phyloP scores from a whole-genome alignment of 2,797 vertebrate species.

The Dermochelys coriacea region DNA sequence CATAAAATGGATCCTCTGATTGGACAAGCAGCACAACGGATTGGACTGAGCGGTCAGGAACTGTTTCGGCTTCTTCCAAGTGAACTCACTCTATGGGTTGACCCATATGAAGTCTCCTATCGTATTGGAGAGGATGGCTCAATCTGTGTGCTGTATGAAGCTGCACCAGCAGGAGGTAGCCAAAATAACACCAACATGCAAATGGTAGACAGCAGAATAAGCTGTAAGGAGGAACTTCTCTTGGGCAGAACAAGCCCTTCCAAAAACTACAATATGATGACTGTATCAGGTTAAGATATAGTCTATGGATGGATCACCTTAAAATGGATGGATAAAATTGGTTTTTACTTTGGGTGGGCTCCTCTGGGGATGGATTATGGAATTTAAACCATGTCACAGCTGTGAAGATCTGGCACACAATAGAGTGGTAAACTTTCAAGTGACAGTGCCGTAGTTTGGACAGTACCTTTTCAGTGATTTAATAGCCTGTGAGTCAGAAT shows the following conservation, averaged over 20 bases:
- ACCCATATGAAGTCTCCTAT: slow-evolving; percentile 98
- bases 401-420: slow-evolving; percentile 89
- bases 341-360: slow-evolving; percentile 90
- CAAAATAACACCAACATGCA: slow-evolving; percentile 82
- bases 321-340: slow-evolving; percentile 86
- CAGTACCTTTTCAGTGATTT: slow-evolving; percentile 84
- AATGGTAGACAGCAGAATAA: slow-evolving; percentile 97
- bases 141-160: slow-evolving; percentile 97
- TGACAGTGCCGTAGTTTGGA: slow-evolving; percentile 85
- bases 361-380: slow-evolving; percentile 89
- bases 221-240: slow-evolving; percentile 99
- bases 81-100: slow-evolving; percentile 98
- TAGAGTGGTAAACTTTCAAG: slow-evolving; percentile 83
- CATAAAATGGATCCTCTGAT: slow-evolving; percentile 99
- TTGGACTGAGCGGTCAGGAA: slow-evolving; percentile 95
- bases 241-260: slow-evolving; percentile 95
- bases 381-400: slow-evolving; percentile 92
- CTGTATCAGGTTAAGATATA: slow-evolving; percentile 98
- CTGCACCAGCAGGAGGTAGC: slow-evolving; percentile 86
- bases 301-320: slow-evolving; percentile 92
- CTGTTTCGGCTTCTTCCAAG: slow-evolving; percentile 95
- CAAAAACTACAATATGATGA: slow-evolving; percentile 99
- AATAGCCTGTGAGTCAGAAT: slow-evolving; percentile 83
- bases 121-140: slow-evolving; percentile 96
- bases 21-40: slow-evolving; percentile 93